Conservation (phyloP, 1,140 invertebrate species). For the Heterodera carotae region DNA sequence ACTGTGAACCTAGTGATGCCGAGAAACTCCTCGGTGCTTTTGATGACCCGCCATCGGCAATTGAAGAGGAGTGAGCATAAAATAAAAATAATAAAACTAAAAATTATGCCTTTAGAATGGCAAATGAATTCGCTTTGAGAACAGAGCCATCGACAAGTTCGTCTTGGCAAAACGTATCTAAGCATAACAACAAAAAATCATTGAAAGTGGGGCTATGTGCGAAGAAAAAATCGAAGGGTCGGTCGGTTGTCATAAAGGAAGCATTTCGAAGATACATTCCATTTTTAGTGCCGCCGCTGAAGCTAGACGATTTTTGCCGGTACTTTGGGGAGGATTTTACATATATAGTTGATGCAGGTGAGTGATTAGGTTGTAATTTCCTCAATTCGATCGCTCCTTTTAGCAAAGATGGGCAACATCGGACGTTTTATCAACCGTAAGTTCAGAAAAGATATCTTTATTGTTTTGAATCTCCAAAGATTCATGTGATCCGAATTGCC, state of each 20-base stretch:
- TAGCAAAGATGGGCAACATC: slow-evolving; percentile 37
- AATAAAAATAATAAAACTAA: background rate
- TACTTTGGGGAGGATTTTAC: slow-evolving; percentile 36
- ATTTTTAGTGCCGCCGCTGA: slow-evolving; percentile 15
- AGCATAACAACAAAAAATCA: background rate
- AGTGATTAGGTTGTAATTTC: background rate
- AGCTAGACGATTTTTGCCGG: slow-evolving; percentile 25
- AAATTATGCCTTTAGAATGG: background rate
- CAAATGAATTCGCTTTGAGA: background rate
- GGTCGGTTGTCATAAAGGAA: too few relatives aligned
- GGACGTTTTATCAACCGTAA: slow-evolving; percentile 35
- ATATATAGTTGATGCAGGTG: slow-evolving; percentile 34
- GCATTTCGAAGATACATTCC: background rate
- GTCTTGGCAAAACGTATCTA: background rate
- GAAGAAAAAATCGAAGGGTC: background rate
- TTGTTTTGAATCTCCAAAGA: background rate
- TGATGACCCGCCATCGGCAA: slow-evolving; percentile 15
- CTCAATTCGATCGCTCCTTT: background rate
- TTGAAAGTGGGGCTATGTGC: slow-evolving; percentile 3
- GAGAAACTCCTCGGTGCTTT: background rate
- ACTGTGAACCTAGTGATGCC: background rate
- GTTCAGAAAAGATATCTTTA: too few relatives aligned
- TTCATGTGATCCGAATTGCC: slow-evolving; percentile 35
- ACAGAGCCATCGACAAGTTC: background rate
- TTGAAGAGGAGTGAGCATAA: slow-evolving; percentile 22